phyloP scores from a whole-genome alignment of 2,888 invertebrate species.

The Gastrophysa polygoni region DNA sequence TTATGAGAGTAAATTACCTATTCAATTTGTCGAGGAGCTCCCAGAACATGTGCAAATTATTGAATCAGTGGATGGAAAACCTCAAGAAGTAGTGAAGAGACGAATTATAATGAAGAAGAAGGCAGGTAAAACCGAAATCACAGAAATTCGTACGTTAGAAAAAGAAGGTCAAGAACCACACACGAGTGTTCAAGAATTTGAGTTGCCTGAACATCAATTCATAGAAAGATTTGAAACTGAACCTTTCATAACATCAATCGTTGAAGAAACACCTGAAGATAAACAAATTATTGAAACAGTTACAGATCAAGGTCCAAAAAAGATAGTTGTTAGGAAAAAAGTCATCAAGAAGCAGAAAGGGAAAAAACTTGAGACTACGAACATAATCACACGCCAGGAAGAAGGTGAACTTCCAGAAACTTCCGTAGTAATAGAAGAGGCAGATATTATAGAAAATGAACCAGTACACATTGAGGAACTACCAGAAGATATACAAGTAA shows the following conservation, averaged over 20 bases:
- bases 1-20: conserved; percentile 44
- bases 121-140: conserved; percentile 34
- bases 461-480: conserved; percentile 43
- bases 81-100: conserved; percentile 49
- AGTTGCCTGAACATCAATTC: background rate
- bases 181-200: conserved; percentile 1
- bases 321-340: conserved; percentile 49
- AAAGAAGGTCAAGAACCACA: conserved; percentile 13
- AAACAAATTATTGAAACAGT: conserved; percentile 40
- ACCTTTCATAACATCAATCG: conserved; percentile 19
- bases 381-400: conserved; percentile 47
- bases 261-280: conserved; percentile 49
- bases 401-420: conserved; percentile 47
- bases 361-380: conserved; percentile 50
- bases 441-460: conserved; percentile 33
- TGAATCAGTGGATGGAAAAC: conserved; percentile 26
- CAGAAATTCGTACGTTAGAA: conserved; percentile 31
- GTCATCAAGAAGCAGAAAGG: conserved; percentile 53
- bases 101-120: conserved; percentile 51
- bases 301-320: conserved; percentile 41
- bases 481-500: conserved; percentile 48
- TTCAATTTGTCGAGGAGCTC: conserved; percentile 37
- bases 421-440: conserved; percentile 45
- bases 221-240: conserved; percentile 16
- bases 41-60: conserved; percentile 13